Base-by-base conservation (phyloP, 2,888 invertebrate genomes). In the Eudemis profundana region DNA sequence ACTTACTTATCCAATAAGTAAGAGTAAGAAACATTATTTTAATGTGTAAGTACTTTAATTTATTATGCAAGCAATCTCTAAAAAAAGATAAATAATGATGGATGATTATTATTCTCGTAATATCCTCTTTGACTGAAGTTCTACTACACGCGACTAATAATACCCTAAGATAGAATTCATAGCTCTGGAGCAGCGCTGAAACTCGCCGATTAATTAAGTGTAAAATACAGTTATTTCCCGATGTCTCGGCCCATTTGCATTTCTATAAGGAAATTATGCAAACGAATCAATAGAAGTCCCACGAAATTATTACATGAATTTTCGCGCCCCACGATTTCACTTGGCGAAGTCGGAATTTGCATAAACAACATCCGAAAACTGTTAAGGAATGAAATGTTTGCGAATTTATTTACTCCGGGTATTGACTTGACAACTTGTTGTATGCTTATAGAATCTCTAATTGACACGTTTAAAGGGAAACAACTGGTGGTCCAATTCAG, bases 221-320 rank as follows among this genome's bases (percentile, higher is more conserved):
- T 17, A 42, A 49, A 64, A 64, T 56, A 47, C 64, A 29, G 59
- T 65, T 64, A 33, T 33, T 47, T 42, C 40, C 46, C 53, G 36
- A 61, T 29, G 66, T 44, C 42, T 36, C 33, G 40, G 33, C 21
- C 61, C 33, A 65, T 66, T 66, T 66, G 54, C 54, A 61, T 60
- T 53, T 66, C 61, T 61, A 61, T 61, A 42, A 66, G 29, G 33
- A 61, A 66, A 60, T 61, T 54, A 66, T 61, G 61, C 54, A 51
- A 66, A 66, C 61, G 54, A 61, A 61, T 61, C 61, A 44, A 61
- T 60, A 54, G 50, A 64, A 57, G 36, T 64, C 23, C 17, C 57
- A 36, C 57, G 64, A 64, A 50, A 57, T 57, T 44, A 57, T 57
- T 44, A 42, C 57, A 57, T 44, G 36, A 57, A 64, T 50, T 64